A percentile compares a stretch with the other conserved stretches of the same genome.
phyloP scores from a whole-genome alignment of 2,113 vertebrate species.

The Motacilla tschutschensis region DNA sequence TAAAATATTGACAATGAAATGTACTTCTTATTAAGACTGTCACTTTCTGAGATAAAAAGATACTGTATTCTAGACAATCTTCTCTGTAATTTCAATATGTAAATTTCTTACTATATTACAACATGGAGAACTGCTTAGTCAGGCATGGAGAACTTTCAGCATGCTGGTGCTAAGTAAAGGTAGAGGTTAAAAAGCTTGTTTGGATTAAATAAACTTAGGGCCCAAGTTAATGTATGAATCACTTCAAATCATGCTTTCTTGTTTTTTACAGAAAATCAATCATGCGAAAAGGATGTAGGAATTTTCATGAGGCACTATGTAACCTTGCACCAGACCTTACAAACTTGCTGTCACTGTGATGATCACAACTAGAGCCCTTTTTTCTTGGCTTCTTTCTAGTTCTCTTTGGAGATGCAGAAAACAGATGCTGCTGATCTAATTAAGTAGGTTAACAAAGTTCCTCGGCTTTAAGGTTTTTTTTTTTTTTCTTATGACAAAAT shows the following conservation, averaged over 20 bases:
- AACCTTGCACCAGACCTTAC: not conserved
- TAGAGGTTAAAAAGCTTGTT: not conserved
- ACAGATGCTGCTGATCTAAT: not conserved
- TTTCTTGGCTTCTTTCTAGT: not conserved
- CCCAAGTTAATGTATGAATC: not conserved
- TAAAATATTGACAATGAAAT: slow-evolving; percentile 48
- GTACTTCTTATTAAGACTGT: slow-evolving; percentile 47
- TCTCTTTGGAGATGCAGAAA: not conserved
- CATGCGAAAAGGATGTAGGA: not conserved
- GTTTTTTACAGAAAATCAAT: slow-evolving; percentile 14
- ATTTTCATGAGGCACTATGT: not conserved
- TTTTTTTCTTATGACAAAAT: not conserved
- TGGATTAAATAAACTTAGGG: slow-evolving; percentile 1
- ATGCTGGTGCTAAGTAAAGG: not conserved
- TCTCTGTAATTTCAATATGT: not conserved
- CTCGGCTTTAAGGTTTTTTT: not conserved
- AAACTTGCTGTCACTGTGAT: not conserved
- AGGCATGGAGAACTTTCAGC: not conserved
- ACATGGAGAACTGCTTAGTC: not conserved
- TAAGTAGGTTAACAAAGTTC: not conserved
- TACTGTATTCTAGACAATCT: not conserved
- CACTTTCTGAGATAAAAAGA: slow-evolving; percentile 42
- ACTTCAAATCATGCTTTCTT: not conserved
- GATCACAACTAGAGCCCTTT: not conserved
- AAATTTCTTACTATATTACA: not conserved